phyloP scores from a whole-genome alignment of 2,797 vertebrate genomes.

The Poeciliopsis turneri region DNA sequence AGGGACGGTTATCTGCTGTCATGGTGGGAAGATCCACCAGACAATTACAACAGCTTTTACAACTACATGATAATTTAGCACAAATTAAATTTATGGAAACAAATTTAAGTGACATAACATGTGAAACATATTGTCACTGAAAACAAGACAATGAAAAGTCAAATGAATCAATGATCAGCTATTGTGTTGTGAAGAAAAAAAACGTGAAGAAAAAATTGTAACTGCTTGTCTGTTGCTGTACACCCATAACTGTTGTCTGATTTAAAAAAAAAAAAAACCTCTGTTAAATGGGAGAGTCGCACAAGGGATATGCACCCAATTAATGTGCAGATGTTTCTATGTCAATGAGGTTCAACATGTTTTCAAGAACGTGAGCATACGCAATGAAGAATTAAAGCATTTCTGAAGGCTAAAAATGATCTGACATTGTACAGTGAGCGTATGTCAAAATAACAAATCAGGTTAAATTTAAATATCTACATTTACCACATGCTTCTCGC shows the following conservation, averaged over 20 bases:
- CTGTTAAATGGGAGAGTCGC: not conserved
- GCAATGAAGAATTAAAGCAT: not conserved
- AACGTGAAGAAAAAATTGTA: not conserved
- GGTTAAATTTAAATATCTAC: not conserved
- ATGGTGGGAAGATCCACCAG: not conserved
- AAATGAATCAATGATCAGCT: not conserved
- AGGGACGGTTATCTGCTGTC: not conserved
- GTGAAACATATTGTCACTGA: not conserved
- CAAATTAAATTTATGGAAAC: not conserved
- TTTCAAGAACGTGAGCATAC: not conserved
- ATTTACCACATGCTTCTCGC: not conserved
- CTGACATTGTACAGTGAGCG: not conserved
- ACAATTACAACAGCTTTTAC: not conserved
- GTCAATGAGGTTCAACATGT: not conserved
- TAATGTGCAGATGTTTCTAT: not conserved
- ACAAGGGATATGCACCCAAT: not conserved
- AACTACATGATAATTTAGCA: not conserved
- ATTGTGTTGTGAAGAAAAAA: not conserved
- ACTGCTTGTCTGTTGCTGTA: not conserved
- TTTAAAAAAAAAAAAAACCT: too few relatives aligned
- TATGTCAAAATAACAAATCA: not conserved
- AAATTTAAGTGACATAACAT: not conserved
- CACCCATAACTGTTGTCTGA: too few relatives aligned
- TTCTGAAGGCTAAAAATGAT: not conserved
- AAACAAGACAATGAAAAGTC: not conserved